Conservation (phyloP, 1,140 invertebrate genomes). For the Riptortus pedestris region DNA sequence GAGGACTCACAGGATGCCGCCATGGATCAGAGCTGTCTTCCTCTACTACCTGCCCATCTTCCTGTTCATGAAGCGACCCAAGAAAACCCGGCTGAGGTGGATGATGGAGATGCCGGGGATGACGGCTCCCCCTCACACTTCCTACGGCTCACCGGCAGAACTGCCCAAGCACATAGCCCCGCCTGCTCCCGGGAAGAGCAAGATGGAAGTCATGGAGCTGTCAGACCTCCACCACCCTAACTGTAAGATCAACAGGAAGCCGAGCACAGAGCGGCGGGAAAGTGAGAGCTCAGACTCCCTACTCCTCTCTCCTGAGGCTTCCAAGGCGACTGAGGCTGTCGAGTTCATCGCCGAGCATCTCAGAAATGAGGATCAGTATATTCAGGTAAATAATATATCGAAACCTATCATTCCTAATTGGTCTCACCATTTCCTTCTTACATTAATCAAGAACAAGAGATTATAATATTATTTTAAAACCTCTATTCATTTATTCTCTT, state of each 20-base stretch:
- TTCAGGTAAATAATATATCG: too few relatives aligned
- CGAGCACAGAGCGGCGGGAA: slow-evolving; percentile 63
- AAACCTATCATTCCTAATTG: too few relatives aligned
- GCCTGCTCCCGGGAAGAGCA: slow-evolving; percentile 50
- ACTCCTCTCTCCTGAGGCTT: slow-evolving; percentile 80
- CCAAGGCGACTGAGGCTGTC: slow-evolving; percentile 91
- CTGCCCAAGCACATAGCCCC: slow-evolving; percentile 61
- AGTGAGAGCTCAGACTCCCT: slow-evolving; percentile 85
- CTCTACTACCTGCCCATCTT: slow-evolving; percentile 82
- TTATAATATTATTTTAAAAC: too few relatives aligned
- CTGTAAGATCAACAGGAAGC: slow-evolving; percentile 83
- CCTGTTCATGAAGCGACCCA: slow-evolving; percentile 80
- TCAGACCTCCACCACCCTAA: slow-evolving; percentile 91
- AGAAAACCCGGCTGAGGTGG: slow-evolving; percentile 83
- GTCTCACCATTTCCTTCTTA: too few relatives aligned
- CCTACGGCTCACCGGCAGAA: slow-evolving; percentile 65
- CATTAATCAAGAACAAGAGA: too few relatives aligned
- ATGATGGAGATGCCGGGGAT: slow-evolving; percentile 93
- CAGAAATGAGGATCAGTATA: slow-evolving; percentile 90
- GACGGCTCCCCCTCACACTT: slow-evolving; percentile 67
- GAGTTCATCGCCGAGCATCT: slow-evolving; percentile 97
- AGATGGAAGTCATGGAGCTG: slow-evolving; percentile 86
- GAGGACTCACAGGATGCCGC: slow-evolving; percentile 78
- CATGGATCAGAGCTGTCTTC: slow-evolving; percentile 86
- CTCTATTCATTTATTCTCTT: too few relatives aligned